Evolutionary conservation across 2,113 vertebrate species (phyloP).

Genomic region (Plecotus auritus): DNA sequence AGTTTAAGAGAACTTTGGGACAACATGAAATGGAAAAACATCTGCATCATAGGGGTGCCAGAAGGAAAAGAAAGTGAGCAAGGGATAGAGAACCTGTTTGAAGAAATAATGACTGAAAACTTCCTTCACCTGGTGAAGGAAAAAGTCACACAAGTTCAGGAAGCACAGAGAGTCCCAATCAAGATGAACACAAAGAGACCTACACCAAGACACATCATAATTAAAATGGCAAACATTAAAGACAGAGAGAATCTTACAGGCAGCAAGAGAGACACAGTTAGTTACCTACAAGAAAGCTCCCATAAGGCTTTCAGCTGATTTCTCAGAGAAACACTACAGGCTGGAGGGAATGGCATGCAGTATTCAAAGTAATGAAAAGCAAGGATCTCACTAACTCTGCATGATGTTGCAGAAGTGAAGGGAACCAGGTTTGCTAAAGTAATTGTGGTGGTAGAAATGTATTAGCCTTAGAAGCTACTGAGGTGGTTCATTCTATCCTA

Average conservation of each 20-base stretch:
- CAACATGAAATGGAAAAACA: not conserved
- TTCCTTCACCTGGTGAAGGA: not conserved
- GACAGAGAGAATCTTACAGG: not conserved
- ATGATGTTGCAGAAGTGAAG: slow-evolving; percentile 79
- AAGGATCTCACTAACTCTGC: slow-evolving; percentile 78
- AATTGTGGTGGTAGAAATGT: slow-evolving; percentile 67
- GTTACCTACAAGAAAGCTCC: not conserved
- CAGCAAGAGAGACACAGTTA: not conserved
- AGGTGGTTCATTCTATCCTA: slow-evolving; percentile 68
- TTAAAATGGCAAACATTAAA: not conserved
- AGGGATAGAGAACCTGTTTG: not conserved
- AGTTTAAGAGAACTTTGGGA: not conserved
- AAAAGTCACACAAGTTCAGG: not conserved
- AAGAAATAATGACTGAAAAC: not conserved
- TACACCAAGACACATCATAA: not conserved
- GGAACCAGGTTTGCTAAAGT: slow-evolving; percentile 81
- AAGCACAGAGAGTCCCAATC: not conserved
- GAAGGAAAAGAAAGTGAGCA: not conserved
- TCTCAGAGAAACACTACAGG: no score
- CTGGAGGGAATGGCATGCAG: no score
- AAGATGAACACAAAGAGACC: not conserved
- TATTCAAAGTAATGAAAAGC: no score
- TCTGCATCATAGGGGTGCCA: not conserved
- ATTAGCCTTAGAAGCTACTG: slow-evolving; percentile 43
- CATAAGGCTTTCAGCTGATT: not conserved